phyloP scores from a whole-genome alignment of 1,140 invertebrate species.

The Bombus waltoni region DNA sequence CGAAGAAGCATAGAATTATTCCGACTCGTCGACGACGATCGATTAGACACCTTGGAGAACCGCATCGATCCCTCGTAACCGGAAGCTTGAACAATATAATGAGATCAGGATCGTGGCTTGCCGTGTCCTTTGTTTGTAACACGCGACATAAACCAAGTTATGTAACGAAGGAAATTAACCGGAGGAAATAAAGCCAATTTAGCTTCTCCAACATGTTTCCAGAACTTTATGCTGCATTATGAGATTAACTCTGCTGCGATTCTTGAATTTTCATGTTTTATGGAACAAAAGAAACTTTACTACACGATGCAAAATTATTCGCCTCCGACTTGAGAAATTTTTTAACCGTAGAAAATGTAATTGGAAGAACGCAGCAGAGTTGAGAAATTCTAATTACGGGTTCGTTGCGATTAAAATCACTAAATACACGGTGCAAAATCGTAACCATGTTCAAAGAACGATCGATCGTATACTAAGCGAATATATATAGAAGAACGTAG shows the following conservation, averaged over 20 bases:
- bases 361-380: neutral
- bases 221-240: neutral
- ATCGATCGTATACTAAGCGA: neutral
- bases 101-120: neutral
- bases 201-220: neutral
- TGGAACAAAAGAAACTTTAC: neutral
- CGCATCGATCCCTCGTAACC: neutral
- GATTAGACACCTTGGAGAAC: neutral
- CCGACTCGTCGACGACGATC: neutral
- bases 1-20: constrained; percentile 20
- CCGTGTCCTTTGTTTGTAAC: neutral
- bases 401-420: neutral
- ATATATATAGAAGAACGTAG: neutral
- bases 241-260: neutral
- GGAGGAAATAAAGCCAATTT: neutral
- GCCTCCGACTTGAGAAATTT: no score
- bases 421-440: neutral
- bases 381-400: neutral
- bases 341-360: neutral
- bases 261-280: neutral
- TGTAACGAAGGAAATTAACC: neutral
- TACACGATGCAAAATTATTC: no score
- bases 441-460: no score
- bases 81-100: neutral
- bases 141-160: neutral